Evolutionary conservation across 2,888 invertebrate species (phyloP), one percentile per base, ranked within the genome.

Genomic region (Cactoblastis cactorum): DNA sequence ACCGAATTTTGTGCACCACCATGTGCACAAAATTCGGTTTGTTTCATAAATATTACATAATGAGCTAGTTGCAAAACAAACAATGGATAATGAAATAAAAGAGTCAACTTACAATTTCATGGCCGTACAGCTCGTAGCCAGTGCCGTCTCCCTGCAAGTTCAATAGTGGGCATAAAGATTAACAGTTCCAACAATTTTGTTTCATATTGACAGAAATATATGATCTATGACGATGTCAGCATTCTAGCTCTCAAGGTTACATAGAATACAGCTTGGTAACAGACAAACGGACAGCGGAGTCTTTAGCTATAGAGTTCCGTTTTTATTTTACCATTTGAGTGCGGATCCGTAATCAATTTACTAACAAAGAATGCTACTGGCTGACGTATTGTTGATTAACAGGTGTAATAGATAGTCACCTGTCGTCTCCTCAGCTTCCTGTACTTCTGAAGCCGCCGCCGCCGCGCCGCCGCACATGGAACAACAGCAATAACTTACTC

Each of bases 341-440:
- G n/a, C n/a, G n/a, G n/a, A n/a, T n/a, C n/a, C n/a, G n/a, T n/a
- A n/a, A n/a, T n/a, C n/a, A n/a, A n/a, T n/a, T n/a, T n/a, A n/a
- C n/a, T n/a, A n/a, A n/a, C n/a, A n/a, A n/a, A n/a, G n/a, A n/a
- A n/a, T n/a, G n/a, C n/a, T n/a, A n/a, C n/a, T n/a, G n/a, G n/a
- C n/a, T n/a, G n/a, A n/a, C n/a, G n/a, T n/a, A n/a, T 34, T 9
- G 34, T 12, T n/a, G 14, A 11, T 12, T 3, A 14, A 12, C 3
- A 35, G 18, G 12, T 11, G 19, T 69, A 69, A 59, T 78, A 55
- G 76, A 86, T 90, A 91, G 83, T 84, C 92, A 95, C 94, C 93
- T 95, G 95, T 86, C 95, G 91, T 80, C 95, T 90, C 80, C 95
- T 92, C 69, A 95, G 91, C 83, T 95, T 95, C 91, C 95, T 94